These are phyloP conservation scores for Ooceraea biroi DNA, from an alignment of 1,140 invertebrate species.

Conservation along the genomic window DNA sequence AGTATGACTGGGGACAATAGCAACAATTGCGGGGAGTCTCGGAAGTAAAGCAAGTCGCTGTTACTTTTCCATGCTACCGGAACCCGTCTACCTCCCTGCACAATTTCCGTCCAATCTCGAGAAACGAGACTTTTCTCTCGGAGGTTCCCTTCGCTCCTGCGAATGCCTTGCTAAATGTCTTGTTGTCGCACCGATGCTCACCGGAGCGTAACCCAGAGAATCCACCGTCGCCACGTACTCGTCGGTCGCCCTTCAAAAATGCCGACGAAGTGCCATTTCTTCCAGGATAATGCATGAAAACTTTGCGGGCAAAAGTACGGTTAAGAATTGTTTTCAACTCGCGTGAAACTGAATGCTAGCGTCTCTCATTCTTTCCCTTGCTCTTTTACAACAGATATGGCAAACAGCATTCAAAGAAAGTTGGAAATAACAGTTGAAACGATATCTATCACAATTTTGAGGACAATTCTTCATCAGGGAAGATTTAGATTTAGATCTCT, in stretches of 20 bases:
- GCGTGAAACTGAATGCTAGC: neutral
- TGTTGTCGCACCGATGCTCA: constrained; percentile 42
- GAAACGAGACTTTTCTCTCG: constrained; percentile 30
- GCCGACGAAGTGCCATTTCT: constrained; percentile 42
- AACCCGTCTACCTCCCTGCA: neutral
- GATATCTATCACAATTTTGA: constrained; percentile 11
- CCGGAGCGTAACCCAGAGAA: constrained; percentile 16
- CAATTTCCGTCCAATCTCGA: constrained; percentile 46
- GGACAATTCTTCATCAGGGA: neutral
- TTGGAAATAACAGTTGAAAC: constrained; percentile 3
- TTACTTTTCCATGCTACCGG: constrained; percentile 10
- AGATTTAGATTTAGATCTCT: constrained; percentile 12
- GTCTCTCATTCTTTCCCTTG: neutral
- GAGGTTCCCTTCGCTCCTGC: neutral
- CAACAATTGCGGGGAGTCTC: neutral
- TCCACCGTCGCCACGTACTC: neutral
- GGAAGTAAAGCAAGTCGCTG: neutral
- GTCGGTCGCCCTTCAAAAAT: constrained; percentile 30
- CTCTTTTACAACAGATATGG: constrained; percentile 4
- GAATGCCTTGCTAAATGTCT: constrained; percentile 29
- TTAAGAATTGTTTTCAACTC: constrained; percentile 48
- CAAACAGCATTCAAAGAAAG: constrained; percentile 21
- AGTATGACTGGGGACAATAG: neutral
- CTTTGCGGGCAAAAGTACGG: constrained; percentile 24
- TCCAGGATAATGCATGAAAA: constrained; percentile 45